Conservation (phyloP, 2,113 vertebrate species). For the Myanophis thanlyinensis region DNA sequence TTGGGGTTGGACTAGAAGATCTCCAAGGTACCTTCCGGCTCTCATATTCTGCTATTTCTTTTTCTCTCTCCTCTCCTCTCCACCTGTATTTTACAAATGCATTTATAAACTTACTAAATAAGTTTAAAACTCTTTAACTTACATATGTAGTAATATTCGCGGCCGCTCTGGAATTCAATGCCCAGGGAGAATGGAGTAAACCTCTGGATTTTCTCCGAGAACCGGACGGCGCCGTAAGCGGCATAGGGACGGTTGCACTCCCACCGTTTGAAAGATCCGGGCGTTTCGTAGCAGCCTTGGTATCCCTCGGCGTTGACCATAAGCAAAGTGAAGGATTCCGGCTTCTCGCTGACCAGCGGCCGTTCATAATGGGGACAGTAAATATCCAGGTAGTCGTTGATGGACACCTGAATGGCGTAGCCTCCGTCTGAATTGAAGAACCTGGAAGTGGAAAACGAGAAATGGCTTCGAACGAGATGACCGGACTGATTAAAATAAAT, state of each 20-base stretch:
- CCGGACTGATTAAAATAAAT: too few species aligned
- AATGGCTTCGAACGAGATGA: too few species aligned
- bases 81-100: background rate
- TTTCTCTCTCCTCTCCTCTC: too few species aligned
- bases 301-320: conserved; percentile 74
- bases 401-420: conserved; percentile 66
- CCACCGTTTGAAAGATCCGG: conserved; percentile 71
- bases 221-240: conserved; percentile 67
- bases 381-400: conserved; percentile 79
- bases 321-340: conserved; percentile 69
- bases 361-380: conserved; percentile 77
- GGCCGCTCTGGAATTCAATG: conserved; percentile 73
- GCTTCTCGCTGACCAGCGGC: conserved; percentile 48
- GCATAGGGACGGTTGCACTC: conserved; percentile 69
- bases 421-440: conserved; percentile 65
- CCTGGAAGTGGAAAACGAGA: conserved; percentile 44
- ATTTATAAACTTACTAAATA: background rate
- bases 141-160: conserved; percentile 81
- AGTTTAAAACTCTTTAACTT: conserved; percentile 45
- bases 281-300: conserved; percentile 59
- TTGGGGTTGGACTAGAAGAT: too few species aligned
- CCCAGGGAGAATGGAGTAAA: conserved; percentile 77
- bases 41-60: too few species aligned
- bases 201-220: conserved; percentile 78
- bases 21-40: too few species aligned